Evolutionary conservation across 1,140 invertebrate species (phyloP), one percentile per base, ranked within the genome.

Genomic region (Caenorhabditis latens): DNA sequence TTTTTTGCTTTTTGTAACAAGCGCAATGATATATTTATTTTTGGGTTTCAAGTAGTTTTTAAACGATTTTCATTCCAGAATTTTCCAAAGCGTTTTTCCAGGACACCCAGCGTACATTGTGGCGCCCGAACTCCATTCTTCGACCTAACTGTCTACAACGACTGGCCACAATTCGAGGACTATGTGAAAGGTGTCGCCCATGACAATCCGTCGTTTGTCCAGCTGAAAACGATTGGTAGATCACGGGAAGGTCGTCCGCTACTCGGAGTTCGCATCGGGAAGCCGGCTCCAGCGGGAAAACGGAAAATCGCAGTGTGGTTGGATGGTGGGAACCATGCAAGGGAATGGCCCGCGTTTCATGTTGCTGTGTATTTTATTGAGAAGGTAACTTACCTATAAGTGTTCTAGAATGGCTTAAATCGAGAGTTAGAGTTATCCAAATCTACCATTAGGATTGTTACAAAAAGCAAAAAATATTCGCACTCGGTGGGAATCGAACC

Each of bases 291-390:
- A 43, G 13, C 71, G 13, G 43, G 46, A 43, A 86, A 13, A 24
- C n/a, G 48, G 40, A 92, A 92, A 55, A 90, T 89, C 0, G 90
- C 84, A 21, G 90, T 91, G 13, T 91, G 91, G 90, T 87, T 91
- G 21, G 91, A 91, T 63, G 91, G 91, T 9, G 91, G 91, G 46
- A 91, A 90, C 83, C 91, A 91, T 82, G 90, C 91, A 71, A 67
- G 90, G 43, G 90, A 91, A 86, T 91, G 91, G 91, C 90, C 91
- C 6, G 90, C 91, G n/a, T 90, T 91, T 63, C 90, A 92, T 84
- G 58, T 89, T 0, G 85, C 87, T 42, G 58, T 91, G 8, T 91
- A 90, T 75, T 91, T 92, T 84, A 92, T 92, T 85, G 88, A 91
- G 57, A 85, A 89, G 84, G n/a, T n/a, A n/a, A n/a, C n/a, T n/a